Percentiles rank a stretch among this genome's conserved stretches.
Conservation (phyloP, 1,140 invertebrate genomes). For the Drosophila fuyamai region DNA sequence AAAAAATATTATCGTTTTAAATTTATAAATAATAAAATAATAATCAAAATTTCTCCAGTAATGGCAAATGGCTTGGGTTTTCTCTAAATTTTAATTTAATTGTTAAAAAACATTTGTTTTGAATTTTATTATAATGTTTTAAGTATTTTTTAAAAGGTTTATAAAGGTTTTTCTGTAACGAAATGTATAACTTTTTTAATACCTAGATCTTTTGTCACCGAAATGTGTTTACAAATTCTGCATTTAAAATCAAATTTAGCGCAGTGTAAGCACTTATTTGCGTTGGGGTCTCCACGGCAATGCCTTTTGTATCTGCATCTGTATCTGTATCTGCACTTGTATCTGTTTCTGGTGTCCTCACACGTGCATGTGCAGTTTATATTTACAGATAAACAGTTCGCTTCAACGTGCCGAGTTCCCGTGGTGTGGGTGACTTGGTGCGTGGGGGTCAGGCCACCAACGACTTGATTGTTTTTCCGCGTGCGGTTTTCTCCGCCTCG, state of each 20-base stretch:
- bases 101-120: too few relatives aligned
- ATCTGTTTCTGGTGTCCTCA: slow-evolving; percentile 25
- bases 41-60: too few relatives aligned
- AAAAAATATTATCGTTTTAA: too few relatives aligned
- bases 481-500: slow-evolving; percentile 41
- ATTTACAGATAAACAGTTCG: slow-evolving; percentile 60
- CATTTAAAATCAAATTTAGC: neutral
- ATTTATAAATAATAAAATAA: too few relatives aligned
- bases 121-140: too few relatives aligned
- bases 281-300: slow-evolving; percentile 4
- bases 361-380: slow-evolving; percentile 43
- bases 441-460: slow-evolving; percentile 36
- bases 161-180: too few relatives aligned
- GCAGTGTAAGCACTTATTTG: slow-evolving; percentile 14
- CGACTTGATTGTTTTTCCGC: slow-evolving; percentile 55
- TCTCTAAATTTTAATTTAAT: too few relatives aligned
- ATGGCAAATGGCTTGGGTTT: too few relatives aligned
- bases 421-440: slow-evolving; percentile 1
- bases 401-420: slow-evolving; percentile 25
- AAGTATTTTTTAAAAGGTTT: too few relatives aligned
- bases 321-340: slow-evolving; percentile 2
- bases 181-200: too few relatives aligned
- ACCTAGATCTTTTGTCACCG: too few relatives aligned
- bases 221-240: too few relatives aligned
- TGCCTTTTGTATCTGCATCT: slow-evolving; percentile 10